phyloP scores from a whole-genome alignment of 2,113 vertebrate genomes.

The Parus major region DNA sequence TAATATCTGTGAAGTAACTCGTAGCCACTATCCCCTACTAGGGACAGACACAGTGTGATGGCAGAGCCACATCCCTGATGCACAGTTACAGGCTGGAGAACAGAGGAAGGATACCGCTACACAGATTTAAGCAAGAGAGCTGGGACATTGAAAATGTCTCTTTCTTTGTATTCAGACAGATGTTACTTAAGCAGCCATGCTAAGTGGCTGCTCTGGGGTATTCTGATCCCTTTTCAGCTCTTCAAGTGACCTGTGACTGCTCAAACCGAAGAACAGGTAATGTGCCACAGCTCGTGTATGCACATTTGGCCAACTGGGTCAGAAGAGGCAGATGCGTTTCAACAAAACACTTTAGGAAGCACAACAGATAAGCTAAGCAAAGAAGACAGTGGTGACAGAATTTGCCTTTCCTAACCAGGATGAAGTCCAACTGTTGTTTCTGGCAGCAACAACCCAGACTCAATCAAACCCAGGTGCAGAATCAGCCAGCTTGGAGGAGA shows the following conservation, averaged over 20 bases:
- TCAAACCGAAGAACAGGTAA: background rate
- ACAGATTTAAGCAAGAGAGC: background rate
- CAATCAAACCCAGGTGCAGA: slow-evolving; percentile 55
- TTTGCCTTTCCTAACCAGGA: slow-evolving; percentile 32
- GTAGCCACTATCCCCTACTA: background rate
- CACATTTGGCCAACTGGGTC: background rate
- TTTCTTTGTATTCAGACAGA: background rate
- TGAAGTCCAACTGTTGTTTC: slow-evolving; percentile 54
- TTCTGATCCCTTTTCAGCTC: background rate
- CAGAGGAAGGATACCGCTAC: background rate
- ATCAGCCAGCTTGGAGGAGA: slow-evolving; percentile 52
- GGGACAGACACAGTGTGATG: accelerated
- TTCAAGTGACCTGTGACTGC: background rate
- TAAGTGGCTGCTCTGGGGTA: background rate
- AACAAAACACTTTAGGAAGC: slow-evolving; percentile 14
- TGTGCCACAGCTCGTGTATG: background rate
- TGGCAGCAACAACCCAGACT: slow-evolving; percentile 47
- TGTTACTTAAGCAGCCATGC: background rate
- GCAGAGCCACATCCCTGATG: background rate
- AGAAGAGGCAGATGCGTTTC: slow-evolving; percentile 31
- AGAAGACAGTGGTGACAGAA: background rate
- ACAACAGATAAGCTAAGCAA: slow-evolving; percentile 12
- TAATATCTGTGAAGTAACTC: background rate
- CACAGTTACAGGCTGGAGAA: background rate
- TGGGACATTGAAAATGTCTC: background rate